Evolutionary conservation across 2,113 vertebrate genomes (phyloP).

Genomic region (Uropsilus gracilis): DNA sequence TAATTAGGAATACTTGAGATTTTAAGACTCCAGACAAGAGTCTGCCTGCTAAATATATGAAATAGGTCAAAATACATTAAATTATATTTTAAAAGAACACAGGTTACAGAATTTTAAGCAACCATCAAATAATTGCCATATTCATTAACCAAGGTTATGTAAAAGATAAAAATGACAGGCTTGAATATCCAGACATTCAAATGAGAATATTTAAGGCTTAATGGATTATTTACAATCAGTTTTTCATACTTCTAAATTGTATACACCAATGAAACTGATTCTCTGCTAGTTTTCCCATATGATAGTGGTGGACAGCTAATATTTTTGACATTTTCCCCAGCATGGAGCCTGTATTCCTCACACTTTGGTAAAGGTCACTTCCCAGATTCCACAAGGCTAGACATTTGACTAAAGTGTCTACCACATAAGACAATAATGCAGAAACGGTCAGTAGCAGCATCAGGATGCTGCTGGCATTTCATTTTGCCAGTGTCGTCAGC

Average conservation of each 20-base stretch:
- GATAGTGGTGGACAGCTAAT: neutral
- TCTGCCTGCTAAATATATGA: neutral
- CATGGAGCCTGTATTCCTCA: neutral
- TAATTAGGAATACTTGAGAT: neutral
- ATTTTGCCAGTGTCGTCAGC: neutral
- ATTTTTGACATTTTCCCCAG: neutral
- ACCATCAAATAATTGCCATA: neutral
- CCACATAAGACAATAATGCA: neutral
- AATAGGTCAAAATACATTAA: constrained; percentile 24
- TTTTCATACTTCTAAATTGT: neutral
- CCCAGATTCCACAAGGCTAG: neutral
- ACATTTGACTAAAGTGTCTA: neutral
- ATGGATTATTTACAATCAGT: neutral
- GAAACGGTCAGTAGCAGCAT: neutral
- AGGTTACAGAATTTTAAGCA: constrained; percentile 42
- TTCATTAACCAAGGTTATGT: neutral
- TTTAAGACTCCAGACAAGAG: neutral
- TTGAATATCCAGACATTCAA: neutral
- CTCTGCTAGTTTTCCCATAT: neutral
- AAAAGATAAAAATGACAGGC: neutral
- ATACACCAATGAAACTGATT: neutral
- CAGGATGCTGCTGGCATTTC: neutral
- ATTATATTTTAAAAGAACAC: neutral
- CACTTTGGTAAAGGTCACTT: neutral
- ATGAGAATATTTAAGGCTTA: neutral